Evolutionary conservation across 2,888 invertebrate genomes (phyloP), one percentile per base, ranked within the genome.

Genomic region (Drosophila multiciliata): DNA sequence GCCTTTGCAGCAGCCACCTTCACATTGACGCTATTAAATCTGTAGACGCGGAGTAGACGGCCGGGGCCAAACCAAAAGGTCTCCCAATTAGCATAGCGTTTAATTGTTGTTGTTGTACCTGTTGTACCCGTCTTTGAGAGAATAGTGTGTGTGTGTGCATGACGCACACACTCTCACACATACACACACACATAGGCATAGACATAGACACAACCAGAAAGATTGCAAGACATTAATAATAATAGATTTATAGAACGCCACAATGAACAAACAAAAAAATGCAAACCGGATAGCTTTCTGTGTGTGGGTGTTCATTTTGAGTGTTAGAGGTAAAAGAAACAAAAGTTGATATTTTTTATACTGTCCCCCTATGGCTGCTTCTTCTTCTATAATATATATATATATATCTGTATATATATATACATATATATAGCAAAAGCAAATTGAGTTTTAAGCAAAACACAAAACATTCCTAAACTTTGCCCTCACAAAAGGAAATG

Each of bases 51-150:
- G n/a, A 11, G 23, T 45, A 8, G 61, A 53, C 23, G 40, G 38
- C 29, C 32, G 49, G 33, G 73, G 40, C 59, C 49, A 40, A 33
- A 55, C 49, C 59, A 60, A 38, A 68, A 60, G 68, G 71, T 81
- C 79, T 82, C 82, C 75, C 80, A 77, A 83, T 80, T 80, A 89
- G 85, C 74, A 81, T 91, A 91, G 90, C 90, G 84, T 90, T 91
- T 90, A 91, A 90, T 90, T 91, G 85, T 91, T 91, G 91, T 91
- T 91, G 91, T 91, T 91, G 91, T 91, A 91, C 91, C 91, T 91
- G 91, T 91, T 91, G 90, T 91, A 91, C 88, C 91, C 91, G 91
- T 91, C 91, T 89, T 87, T 87, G 78, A 88, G 78, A 80, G 70
- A 45, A 45, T 23, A 23, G 45, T 23, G 15, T 20, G 42, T 66